phyloP scores from a whole-genome alignment of 2,888 invertebrate genomes.

The Ctenicera cuprea region DNA sequence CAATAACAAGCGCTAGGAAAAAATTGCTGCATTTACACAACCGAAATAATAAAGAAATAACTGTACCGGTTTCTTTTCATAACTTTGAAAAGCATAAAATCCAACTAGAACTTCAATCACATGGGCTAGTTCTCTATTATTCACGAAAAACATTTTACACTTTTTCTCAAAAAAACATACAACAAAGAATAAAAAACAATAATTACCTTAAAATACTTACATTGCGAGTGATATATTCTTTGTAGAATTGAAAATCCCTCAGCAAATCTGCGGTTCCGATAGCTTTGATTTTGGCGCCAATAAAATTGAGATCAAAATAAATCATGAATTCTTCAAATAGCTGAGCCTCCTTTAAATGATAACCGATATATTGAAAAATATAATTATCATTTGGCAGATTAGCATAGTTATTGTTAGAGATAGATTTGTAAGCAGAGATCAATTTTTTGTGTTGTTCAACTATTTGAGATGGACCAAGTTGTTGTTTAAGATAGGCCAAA shows the following conservation, averaged over 20 bases:
- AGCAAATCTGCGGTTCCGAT: slow-evolving; percentile 83
- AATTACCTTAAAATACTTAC: slow-evolving; percentile 68
- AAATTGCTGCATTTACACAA: no score
- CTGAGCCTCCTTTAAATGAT: slow-evolving; percentile 79
- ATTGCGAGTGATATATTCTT: slow-evolving; percentile 74
- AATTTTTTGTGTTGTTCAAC: slow-evolving; percentile 76
- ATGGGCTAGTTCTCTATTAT: no score
- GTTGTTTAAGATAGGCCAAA: slow-evolving; percentile 77
- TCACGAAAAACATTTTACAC: no score
- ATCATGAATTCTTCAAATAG: slow-evolving; percentile 76
- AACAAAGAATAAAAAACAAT: slow-evolving; percentile 2
- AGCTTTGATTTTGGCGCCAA: slow-evolving; percentile 81
- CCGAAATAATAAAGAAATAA: no score
- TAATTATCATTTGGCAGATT: slow-evolving; percentile 83
- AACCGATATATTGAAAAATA: slow-evolving; percentile 82
- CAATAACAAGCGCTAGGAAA: no score
- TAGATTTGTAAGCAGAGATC: slow-evolving; percentile 76
- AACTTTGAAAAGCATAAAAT: no score
- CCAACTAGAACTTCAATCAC: no score
- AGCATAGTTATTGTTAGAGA: slow-evolving; percentile 73
- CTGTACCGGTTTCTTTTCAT: no score
- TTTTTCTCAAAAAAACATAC: no score
- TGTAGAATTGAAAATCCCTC: slow-evolving; percentile 80
- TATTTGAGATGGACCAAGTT: slow-evolving; percentile 70
- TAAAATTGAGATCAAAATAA: slow-evolving; percentile 81